Conservation (phyloP, 2,113 vertebrate species). For the Platichthys flesus region DNA sequence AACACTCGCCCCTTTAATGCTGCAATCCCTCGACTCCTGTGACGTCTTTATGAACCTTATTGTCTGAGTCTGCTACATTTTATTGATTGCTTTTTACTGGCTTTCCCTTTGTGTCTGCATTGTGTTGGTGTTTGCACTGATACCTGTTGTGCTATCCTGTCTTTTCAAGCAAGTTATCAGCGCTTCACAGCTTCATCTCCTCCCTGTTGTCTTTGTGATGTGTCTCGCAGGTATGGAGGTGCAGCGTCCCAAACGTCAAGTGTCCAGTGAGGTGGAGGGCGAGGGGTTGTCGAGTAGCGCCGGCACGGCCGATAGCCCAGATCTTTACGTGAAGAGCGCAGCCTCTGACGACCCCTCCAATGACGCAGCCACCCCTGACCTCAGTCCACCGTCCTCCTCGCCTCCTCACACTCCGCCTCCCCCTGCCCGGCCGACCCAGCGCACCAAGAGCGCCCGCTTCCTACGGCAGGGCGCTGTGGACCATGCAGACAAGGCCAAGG, state of each 20-base stretch:
- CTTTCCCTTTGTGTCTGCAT: too few species aligned
- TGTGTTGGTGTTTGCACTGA: too few species aligned
- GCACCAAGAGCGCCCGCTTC: conserved; percentile 91
- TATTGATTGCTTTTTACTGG: too few species aligned
- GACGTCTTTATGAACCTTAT: too few species aligned
- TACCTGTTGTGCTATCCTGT: too few species aligned
- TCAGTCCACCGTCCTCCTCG: conserved; percentile 89
- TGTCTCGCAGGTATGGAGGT: conserved; percentile 89
- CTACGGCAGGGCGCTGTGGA: conserved; percentile 91
- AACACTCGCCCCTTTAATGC: too few species aligned
- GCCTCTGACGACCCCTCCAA: conserved; percentile 86
- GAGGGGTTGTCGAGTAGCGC: conserved; percentile 88
- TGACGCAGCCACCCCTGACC: conserved; percentile 89
- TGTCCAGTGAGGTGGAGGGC: conserved; percentile 91
- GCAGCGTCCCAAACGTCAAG: conserved; percentile 92
- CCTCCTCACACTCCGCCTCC: conserved; percentile 83
- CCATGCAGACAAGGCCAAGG: conserved; percentile 85
- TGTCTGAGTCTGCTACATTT: too few species aligned
- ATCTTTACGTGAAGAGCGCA: conserved; percentile 90
- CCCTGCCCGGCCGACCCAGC: conserved; percentile 79
- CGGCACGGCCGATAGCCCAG: conserved; percentile 91
- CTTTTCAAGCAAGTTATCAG: too few species aligned
- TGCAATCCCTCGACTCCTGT: too few species aligned
- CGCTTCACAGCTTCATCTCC: neutral
- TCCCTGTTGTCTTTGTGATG: neutral